Conservation (phyloP, 2,113 vertebrate genomes). For the Nannospalax galili region DNA sequence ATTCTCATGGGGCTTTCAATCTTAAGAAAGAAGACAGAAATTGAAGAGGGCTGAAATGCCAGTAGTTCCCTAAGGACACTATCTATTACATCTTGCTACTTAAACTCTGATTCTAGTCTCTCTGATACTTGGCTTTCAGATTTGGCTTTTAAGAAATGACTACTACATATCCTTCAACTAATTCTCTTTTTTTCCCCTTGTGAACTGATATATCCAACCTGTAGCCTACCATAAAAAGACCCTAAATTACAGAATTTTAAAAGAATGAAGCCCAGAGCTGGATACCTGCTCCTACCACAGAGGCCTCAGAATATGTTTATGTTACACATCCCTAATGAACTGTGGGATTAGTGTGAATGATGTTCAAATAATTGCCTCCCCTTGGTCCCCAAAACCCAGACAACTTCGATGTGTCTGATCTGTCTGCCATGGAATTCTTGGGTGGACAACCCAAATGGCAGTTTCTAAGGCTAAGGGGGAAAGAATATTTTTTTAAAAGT, state of each 20-base stretch:
- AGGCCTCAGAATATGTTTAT: not conserved
- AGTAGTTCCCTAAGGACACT: not conserved
- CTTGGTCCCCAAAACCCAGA: not conserved
- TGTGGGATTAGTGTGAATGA: not conserved
- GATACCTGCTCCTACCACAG: not conserved
- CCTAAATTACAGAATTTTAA: conserved; percentile 35
- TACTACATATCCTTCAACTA: not conserved
- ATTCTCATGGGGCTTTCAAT: not conserved
- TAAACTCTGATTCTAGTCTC: not conserved
- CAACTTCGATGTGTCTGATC: not conserved
- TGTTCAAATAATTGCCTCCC: not conserved
- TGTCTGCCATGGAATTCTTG: not conserved
- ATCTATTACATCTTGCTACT: not conserved
- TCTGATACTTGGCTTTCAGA: not conserved
- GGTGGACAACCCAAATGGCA: conserved; percentile 38
- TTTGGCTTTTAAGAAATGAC: conserved; percentile 30
- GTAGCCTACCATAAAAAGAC: conserved; percentile 2
- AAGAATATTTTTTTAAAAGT: not conserved
- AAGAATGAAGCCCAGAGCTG: not conserved
- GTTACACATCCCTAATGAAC: not conserved
- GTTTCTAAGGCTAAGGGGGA: not conserved
- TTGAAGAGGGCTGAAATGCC: not conserved
- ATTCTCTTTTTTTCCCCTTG: conserved; percentile 23
- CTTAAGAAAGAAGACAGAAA: not conserved
- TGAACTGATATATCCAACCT: conserved; percentile 2